Evolutionary conservation across 2,888 invertebrate genomes (phyloP).

Genomic region (Junonia oenone): DNA sequence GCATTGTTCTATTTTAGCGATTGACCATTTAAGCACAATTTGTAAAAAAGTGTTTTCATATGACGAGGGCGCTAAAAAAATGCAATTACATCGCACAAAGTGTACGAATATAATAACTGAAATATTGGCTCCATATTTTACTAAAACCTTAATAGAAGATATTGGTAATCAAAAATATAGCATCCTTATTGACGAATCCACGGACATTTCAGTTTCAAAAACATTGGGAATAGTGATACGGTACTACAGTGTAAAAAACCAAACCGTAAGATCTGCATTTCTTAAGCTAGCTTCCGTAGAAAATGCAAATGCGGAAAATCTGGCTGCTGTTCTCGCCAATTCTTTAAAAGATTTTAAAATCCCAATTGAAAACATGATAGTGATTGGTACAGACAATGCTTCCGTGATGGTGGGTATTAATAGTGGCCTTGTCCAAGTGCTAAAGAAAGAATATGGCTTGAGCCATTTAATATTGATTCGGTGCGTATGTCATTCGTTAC

Average conservation of each 20-base stretch:
- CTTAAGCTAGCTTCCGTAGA: background rate
- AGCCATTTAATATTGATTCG: constrained; percentile 5
- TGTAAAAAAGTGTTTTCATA: background rate
- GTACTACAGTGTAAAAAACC: background rate
- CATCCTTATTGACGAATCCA: background rate
- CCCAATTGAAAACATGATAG: background rate
- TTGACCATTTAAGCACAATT: background rate
- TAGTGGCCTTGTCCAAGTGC: background rate
- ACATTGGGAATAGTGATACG: background rate
- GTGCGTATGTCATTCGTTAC: constrained; percentile 17
- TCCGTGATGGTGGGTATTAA: background rate
- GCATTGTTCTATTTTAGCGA: background rate
- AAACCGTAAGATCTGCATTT: background rate
- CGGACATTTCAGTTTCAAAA: background rate
- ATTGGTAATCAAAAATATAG: background rate
- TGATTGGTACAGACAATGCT: constrained; percentile 4
- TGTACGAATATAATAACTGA: too few relatives aligned
- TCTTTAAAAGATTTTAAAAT: background rate
- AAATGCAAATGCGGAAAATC: background rate
- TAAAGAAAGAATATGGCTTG: constrained; percentile 6
- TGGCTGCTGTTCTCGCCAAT: background rate
- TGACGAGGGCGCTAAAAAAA: background rate
- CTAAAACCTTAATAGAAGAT: background rate
- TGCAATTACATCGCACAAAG: background rate
- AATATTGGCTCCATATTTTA: background rate